These are phyloP conservation scores for Pica pica DNA, from an alignment of 2,113 vertebrate genomes.

Conservation along the genomic window DNA sequence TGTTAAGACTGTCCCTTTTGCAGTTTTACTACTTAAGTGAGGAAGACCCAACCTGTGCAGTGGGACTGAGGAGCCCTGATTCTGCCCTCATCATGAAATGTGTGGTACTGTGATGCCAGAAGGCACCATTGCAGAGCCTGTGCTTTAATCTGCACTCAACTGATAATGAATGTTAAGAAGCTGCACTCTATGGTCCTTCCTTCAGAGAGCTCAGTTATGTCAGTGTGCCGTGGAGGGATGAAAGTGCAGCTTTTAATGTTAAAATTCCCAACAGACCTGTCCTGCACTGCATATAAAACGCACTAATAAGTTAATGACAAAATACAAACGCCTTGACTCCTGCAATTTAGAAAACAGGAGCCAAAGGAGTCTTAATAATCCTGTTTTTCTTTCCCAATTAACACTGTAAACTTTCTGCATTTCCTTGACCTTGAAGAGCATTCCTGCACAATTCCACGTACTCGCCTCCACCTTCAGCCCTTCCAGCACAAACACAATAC, in stretches of 20 bases:
- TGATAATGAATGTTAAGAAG: background rate
- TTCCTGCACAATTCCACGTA: background rate
- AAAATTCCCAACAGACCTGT: background rate
- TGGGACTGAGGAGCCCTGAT: background rate
- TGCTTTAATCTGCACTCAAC: background rate
- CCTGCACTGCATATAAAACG: background rate
- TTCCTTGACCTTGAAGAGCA: conserved; percentile 8
- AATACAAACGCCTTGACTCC: background rate
- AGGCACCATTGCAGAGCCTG: background rate
- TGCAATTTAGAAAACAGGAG: conserved; percentile 31
- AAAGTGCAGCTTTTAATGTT: background rate
- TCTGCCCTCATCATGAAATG: background rate
- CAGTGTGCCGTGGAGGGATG: background rate
- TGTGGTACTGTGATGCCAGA: background rate
- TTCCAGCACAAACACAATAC: background rate
- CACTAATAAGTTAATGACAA: conserved; percentile 21
- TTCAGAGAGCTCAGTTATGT: background rate
- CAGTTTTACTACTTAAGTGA: background rate
- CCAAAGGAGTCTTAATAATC: background rate
- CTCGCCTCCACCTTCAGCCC: background rate
- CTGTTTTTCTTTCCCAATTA: conserved; percentile 30
- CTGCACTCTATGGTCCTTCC: background rate
- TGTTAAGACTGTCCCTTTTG: background rate
- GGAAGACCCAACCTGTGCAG: background rate
- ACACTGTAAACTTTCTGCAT: background rate